Base-by-base conservation (phyloP, 2,888 invertebrate species). In the Cerceris rybyensis region DNA sequence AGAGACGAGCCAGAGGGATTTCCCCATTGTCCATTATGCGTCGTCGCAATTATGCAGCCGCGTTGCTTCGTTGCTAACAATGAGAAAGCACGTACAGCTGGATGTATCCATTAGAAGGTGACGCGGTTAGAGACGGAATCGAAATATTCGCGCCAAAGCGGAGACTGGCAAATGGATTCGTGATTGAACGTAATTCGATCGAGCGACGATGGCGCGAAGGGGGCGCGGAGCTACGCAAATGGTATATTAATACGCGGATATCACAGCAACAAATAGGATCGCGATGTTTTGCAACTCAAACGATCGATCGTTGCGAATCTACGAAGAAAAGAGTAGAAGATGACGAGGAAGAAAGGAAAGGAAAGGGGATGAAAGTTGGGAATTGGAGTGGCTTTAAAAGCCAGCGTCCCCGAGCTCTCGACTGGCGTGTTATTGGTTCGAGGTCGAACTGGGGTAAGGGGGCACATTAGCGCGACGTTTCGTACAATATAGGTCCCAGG, bases 401-500 rank as follows among this genome's bases (percentile, higher is more conserved):
- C 73, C 69, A n/a, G 64, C 68, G 55, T 82, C 88, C 87, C 86
- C 86, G 85, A 85, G 82, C 84, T 82, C 69, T 74, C 59, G 64
- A 70, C 64, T 60, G 63, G 61, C 63, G 70, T 79, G 83, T 87
- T 83, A 89, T 89, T 89, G 89, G 87, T 86, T 86, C 75, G 82
- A 82, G 78, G 71, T 13, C 11, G 72, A 75, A 68, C 73, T 70
- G 80, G 81, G 86, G 80, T 63, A 80, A 75, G 74, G 78, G 84
- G 87, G 76, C 82, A 86, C 90, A 91, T 91, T 91, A 90, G 89
- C 88, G 87, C 84, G 88, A 81, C 86, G 85, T 86, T 84, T 86
- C 83, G 86, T 82, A 80, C 86, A 82, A 88, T 90, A 91, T 90
- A 86, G 90, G 89, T 91, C 91, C 91, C 91, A 83, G 86, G 91